Conservation (phyloP, 2,797 vertebrate genomes). For the Thripadectes ignobilis region DNA sequence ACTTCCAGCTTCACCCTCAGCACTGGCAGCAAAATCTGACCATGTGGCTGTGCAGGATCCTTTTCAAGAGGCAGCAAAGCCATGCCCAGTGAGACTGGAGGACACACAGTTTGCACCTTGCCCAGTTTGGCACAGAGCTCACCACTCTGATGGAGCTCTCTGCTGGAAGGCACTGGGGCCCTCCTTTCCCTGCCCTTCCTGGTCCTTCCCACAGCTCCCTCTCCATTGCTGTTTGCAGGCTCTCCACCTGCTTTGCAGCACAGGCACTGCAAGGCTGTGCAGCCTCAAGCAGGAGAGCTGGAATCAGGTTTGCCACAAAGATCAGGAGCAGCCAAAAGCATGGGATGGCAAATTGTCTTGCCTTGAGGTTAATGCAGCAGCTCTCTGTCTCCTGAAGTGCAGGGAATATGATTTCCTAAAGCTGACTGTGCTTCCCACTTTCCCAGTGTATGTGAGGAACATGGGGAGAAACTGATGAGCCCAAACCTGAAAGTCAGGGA, state of each 20-base stretch:
- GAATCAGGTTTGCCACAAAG: neutral
- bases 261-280: neutral
- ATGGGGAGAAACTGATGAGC: accelerated
- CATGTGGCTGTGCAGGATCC: too few species aligned
- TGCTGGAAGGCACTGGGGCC: neutral
- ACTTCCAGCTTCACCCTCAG: neutral
- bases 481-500: neutral
- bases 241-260: neutral
- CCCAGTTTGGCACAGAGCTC: neutral
- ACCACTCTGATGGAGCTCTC: accelerated
- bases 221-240: neutral
- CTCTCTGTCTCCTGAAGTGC: neutral
- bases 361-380: neutral
- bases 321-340: neutral
- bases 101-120: neutral
- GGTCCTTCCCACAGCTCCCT: neutral
- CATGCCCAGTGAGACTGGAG: neutral
- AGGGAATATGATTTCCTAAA: neutral
- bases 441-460: neutral
- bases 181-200: neutral
- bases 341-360: neutral
- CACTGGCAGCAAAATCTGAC: neutral
- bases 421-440: neutral
- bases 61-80: neutral
- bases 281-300: neutral